Evolutionary conservation across 2,888 invertebrate genomes (phyloP).

Genomic region (Microctonus brassicae): DNA sequence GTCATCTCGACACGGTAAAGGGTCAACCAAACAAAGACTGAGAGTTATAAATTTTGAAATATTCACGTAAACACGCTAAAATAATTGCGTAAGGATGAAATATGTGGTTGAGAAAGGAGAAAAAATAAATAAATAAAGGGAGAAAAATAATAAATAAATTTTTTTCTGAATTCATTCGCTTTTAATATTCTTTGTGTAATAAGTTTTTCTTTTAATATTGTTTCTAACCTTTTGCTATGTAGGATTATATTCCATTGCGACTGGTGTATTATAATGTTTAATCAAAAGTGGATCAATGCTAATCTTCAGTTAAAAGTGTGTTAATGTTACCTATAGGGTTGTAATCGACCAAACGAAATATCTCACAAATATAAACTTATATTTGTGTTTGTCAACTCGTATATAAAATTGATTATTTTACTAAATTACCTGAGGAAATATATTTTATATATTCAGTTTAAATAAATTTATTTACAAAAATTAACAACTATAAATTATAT

Average conservation of each 20-base stretch:
- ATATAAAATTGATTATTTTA: no score
- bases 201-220: not conserved
- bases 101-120: not conserved
- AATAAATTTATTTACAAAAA: no score
- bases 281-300: not conserved
- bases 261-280: not conserved
- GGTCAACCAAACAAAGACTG: slow-evolving; percentile 1
- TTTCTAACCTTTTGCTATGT: not conserved
- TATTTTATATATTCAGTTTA: no score
- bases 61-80: not conserved
- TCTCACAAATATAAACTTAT: not conserved
- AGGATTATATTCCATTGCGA: not conserved
- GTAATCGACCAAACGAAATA: slow-evolving; percentile 2
- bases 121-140: not conserved
- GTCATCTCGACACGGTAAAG: not conserved
- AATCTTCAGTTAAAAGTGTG: not conserved
- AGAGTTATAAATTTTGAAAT: not conserved
- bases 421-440: no score
- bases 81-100: not conserved
- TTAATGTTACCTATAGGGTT: not conserved
- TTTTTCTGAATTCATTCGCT: not conserved
- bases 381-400: not conserved
- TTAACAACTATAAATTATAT: no score
- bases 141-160: not conserved
- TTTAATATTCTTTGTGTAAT: not conserved